Evolutionary conservation across 2,797 vertebrate species (phyloP).

Genomic region (Micrastur ruficollis): DNA sequence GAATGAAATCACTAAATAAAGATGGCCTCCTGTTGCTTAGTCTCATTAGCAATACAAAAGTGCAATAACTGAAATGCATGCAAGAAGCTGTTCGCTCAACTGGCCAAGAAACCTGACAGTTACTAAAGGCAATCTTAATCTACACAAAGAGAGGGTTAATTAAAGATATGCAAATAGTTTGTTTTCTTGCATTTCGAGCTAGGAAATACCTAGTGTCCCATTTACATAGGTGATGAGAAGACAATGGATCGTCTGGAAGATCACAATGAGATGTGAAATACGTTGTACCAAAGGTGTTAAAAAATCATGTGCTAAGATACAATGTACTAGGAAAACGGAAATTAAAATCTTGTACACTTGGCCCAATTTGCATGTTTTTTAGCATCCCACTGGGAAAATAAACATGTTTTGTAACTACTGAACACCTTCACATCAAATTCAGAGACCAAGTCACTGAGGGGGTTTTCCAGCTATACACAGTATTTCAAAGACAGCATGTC

Average conservation of each 20-base stretch:
- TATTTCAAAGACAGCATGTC: neutral
- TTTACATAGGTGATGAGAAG: constrained; percentile 4
- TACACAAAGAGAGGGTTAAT: constrained; percentile 43
- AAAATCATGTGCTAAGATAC: neutral
- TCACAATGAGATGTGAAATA: neutral
- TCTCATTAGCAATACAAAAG: constrained; percentile 44
- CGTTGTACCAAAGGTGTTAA: neutral
- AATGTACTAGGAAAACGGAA: neutral
- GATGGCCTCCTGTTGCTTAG: constrained; percentile 19
- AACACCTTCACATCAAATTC: constrained; percentile 1
- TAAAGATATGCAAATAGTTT: constrained; percentile 40
- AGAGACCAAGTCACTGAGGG: neutral
- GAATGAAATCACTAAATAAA: constrained; percentile 12
- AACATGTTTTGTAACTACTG: constrained; percentile 1
- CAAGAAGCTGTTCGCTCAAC: constrained; percentile 28
- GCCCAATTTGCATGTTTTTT: neutral
- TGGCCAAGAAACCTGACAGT: constrained; percentile 38
- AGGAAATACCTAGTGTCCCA: neutral
- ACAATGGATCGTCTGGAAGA: constrained; percentile 20
- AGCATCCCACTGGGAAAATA: neutral
- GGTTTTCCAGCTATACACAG: neutral
- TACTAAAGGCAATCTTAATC: constrained; percentile 29
- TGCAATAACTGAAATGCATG: constrained; percentile 32
- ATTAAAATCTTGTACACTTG: neutral
- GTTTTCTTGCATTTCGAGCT: neutral